Conservation (phyloP, 1,140 invertebrate species). For the Rhopalosiphum padi region DNA sequence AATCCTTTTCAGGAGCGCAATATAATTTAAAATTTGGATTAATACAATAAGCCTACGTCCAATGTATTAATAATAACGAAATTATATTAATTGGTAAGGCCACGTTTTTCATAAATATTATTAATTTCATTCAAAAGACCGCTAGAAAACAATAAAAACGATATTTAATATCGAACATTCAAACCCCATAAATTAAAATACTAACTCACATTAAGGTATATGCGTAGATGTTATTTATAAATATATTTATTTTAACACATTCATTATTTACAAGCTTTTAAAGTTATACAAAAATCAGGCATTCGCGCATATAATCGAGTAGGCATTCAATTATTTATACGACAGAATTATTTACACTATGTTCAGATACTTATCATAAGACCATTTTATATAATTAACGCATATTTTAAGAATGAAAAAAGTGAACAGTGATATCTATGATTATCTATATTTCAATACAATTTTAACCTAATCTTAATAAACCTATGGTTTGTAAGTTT, state of each 20-base stretch:
- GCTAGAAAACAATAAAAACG: neutral
- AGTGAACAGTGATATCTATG: neutral
- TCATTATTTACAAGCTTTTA: neutral
- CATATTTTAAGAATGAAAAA: neutral
- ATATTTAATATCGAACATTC: neutral
- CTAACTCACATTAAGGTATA: neutral
- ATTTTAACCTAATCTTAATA: neutral
- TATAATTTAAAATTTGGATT: neutral
- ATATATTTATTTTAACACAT: neutral
- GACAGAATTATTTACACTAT: neutral
- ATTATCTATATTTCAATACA: neutral
- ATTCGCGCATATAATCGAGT: neutral
- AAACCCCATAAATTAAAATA: neutral
- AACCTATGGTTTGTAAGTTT: neutral
- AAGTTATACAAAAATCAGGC: neutral
- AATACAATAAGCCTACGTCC: neutral
- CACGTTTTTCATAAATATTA: neutral
- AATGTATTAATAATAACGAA: neutral
- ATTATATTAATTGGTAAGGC: slow-evolving; percentile 17
- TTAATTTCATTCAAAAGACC: neutral
- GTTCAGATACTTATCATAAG: too few relatives aligned
- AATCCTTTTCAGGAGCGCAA: neutral
- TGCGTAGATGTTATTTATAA: neutral
- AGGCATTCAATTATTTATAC: neutral
- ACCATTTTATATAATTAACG: neutral